Conservation (phyloP, 1,140 invertebrate species). For the Oscheius sp. region DNA sequence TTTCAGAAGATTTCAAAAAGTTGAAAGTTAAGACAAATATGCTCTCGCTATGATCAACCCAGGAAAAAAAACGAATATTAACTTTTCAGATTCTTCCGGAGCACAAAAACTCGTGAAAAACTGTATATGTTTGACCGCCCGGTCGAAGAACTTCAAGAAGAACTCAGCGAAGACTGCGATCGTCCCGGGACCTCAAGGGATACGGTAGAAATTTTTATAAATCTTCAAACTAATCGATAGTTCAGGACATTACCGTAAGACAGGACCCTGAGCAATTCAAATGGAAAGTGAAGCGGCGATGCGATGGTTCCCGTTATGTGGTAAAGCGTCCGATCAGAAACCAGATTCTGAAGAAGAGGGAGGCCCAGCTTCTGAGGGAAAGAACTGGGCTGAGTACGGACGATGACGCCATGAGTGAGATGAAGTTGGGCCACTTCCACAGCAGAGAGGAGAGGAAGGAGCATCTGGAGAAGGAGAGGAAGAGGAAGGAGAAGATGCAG, state of each 20-base stretch:
- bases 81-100: slow-evolving; percentile 3
- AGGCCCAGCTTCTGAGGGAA: slow-evolving; percentile 71
- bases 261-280: slow-evolving; percentile 16
- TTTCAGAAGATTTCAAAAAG: too few relatives aligned
- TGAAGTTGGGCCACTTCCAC: slow-evolving; percentile 71
- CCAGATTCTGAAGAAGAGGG: slow-evolving; percentile 71
- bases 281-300: slow-evolving; percentile 71
- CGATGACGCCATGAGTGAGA: slow-evolving; percentile 74
- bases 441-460: slow-evolving; percentile 75
- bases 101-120: slow-evolving; percentile 4
- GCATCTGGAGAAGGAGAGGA: slow-evolving; percentile 72
- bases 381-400: slow-evolving; percentile 75
- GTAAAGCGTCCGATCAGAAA: slow-evolving; percentile 72
- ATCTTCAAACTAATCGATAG: too few relatives aligned
- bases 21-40: too few relatives aligned
- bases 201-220: too few relatives aligned
- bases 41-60: too few relatives aligned
- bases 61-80: too few relatives aligned
- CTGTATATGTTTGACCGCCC: slow-evolving; percentile 15
- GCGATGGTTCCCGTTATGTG: slow-evolving; percentile 77
- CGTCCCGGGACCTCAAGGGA: not conserved
- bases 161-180: slow-evolving; percentile 11
- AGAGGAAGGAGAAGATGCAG: slow-evolving; percentile 68
- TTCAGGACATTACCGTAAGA: not conserved
- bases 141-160: slow-evolving; percentile 27